Evolutionary conservation across 2,797 vertebrate genomes (phyloP).

Genomic region (Lophotriccus pileatus): DNA sequence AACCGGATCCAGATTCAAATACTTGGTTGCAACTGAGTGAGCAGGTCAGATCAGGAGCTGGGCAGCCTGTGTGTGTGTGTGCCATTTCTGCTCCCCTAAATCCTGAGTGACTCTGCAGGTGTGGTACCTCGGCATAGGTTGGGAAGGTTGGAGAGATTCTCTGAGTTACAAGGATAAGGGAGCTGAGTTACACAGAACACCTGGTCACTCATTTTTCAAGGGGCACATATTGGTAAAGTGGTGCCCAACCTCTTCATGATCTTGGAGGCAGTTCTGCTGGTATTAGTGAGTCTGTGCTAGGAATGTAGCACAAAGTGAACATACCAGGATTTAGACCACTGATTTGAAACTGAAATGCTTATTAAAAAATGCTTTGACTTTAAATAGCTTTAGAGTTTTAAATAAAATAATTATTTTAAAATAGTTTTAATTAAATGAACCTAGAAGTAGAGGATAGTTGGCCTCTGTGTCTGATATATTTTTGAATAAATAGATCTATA

Average conservation of each 20-base stretch:
- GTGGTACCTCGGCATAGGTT: not conserved
- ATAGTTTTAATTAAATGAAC: constrained; percentile 74
- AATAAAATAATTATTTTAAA: constrained; percentile 68
- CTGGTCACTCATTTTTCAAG: not conserved
- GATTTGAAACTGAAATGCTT: constrained; percentile 10
- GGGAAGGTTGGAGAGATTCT: not conserved
- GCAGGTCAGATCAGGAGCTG: not conserved
- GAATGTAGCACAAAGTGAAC: not conserved
- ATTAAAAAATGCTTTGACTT: constrained; percentile 35
- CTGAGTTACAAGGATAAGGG: not conserved
- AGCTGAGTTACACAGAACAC: fast-evolving
- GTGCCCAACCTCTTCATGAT: not conserved
- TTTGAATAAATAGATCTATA: constrained; percentile 78
- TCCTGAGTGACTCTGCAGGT: not conserved
- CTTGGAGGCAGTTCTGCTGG: not conserved
- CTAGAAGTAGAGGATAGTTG: constrained; percentile 63
- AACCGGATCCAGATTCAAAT: not conserved
- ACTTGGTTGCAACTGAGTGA: not conserved
- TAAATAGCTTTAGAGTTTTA: constrained; percentile 65
- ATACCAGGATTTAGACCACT: not conserved
- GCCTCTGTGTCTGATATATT: constrained; percentile 61
- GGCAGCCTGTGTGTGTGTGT: not conserved
- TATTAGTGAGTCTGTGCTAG: not conserved
- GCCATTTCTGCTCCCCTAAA: not conserved
- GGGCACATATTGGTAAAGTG: fast-evolving